A percentile compares a stretch with the other conserved stretches of the same genome.
phyloP scores from a whole-genome alignment of 2,797 vertebrate genomes.

The Eleutherodactylus coqui region DNA sequence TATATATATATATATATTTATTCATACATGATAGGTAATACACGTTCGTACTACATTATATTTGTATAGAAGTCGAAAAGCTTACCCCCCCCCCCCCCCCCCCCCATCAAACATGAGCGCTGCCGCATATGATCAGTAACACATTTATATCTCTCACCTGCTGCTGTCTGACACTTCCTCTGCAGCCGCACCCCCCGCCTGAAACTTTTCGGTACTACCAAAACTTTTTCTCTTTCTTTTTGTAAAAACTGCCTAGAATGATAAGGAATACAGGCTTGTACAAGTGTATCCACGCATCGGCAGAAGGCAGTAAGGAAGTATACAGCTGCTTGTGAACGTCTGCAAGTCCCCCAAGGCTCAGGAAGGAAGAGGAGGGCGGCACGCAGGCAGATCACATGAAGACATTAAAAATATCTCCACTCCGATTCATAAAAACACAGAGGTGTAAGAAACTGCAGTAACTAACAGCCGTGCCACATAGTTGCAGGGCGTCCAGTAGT shows the following conservation, averaged over 20 bases:
- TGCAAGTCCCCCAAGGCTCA: conserved; percentile 30
- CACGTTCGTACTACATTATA: not conserved
- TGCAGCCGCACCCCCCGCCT: not conserved
- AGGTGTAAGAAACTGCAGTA: not conserved
- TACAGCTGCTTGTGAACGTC: conserved; percentile 12
- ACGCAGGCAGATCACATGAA: conserved; percentile 49
- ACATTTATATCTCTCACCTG: conserved; percentile 36
- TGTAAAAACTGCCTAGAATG: not conserved
- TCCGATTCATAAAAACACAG: conserved; percentile 34
- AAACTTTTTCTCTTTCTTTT: not conserved
- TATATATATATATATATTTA: too few species aligned
- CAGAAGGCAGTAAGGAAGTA: conserved; percentile 7
- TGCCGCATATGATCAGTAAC: not conserved
- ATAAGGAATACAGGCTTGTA: not conserved
- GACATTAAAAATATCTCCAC: conserved; percentile 45
- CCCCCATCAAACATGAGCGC: not conserved
- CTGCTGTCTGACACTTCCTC: not conserved
- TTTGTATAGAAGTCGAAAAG: not conserved
- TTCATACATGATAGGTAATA: too few species aligned
- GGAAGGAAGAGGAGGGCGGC: conserved; percentile 58
- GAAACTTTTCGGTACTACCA: not conserved
- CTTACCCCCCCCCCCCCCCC: too few species aligned
- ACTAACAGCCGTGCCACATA: too few species aligned
- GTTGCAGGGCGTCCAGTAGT: too few species aligned
- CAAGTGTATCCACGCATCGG: conserved; percentile 1